Conservation (phyloP, 1,140 invertebrate species). For the Orchesella cincta region DNA sequence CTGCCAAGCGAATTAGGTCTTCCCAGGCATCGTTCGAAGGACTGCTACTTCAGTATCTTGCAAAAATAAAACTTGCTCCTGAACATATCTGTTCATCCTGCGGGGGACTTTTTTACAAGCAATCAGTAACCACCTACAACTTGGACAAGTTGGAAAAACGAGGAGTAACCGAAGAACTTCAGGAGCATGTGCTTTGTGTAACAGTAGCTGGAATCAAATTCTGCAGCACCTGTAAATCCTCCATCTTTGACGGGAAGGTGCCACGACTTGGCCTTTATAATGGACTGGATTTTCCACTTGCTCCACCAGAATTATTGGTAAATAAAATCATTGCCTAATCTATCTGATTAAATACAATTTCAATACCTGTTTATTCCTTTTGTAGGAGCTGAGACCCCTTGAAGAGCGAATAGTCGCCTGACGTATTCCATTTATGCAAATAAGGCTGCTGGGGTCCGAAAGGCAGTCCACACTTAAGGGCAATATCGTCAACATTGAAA, state of each 20-base stretch:
- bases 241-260: neutral
- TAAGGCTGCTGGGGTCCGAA: conserved; percentile 23
- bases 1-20: too few species aligned
- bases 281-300: neutral
- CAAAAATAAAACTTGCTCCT: conserved; percentile 20
- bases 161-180: neutral
- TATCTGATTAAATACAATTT: neutral
- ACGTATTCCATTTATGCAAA: conserved; percentile 45
- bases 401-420: conserved; percentile 37
- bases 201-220: neutral
- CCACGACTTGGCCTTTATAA: neutral
- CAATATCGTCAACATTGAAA: conserved; percentile 42
- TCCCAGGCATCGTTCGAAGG: too few species aligned
- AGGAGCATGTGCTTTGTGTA: too few species aligned
- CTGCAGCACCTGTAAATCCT: neutral
- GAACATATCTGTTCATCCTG: conserved; percentile 29
- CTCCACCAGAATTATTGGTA: neutral
- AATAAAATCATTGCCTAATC: neutral
- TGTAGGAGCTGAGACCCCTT: neutral
- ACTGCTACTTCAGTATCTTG: neutral
- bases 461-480: conserved; percentile 33
- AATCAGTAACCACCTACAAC: neutral
- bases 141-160: neutral
- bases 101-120: conserved; percentile 25
- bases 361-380: neutral